Evolutionary conservation across 2,113 vertebrate genomes (phyloP), one percentile per base, ranked within the genome.

Genomic region (Arvicanthis niloticus): DNA sequence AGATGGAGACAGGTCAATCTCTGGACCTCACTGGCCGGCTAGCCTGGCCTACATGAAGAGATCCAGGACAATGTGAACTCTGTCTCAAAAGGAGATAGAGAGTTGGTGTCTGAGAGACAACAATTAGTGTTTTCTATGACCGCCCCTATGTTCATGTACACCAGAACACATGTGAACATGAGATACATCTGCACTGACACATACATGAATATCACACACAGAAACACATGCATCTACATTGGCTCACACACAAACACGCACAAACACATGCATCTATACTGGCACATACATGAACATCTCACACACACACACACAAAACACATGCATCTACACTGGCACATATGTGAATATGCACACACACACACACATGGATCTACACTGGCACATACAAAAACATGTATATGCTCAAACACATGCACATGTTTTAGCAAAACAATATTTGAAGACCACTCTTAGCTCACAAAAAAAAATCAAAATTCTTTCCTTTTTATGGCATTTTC

Each of bases 371-470:
- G 7, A n/a, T 72, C 51, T 81, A 58, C 22, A n/a, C 1, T 1
- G 21, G 5, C 31, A 58, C 21, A 40, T 21, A 58, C 21, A 80
- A 37, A 17, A 56, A 81, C 53, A n/a, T 26, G 21, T 58, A 26
- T 78, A 37, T 53, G 24, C 7, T 15, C n/a, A 85, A n/a, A 65
- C 58, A 17, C 26, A 62, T 42, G 22, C 56, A 84, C 22, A 26
- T 62, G 37, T 82, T 60, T 84, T 93, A 81, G 37, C 37, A 75
- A 95, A 93, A 88, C 45, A 77, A 19, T 24, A 65, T 48, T 82
- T 31, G 58, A 85, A 88, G 70, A 48, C 40, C 16, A 17, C 51
- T 12, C 70, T 40, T 85, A 73, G 51, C 29, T 51, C 37, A 34
- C 12, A 84, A 70, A 62, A 73, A 56, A 76, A 65, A 65, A 56